Evolutionary conservation across 2,888 invertebrate genomes (phyloP).

Genomic region (Agrotis segetum): DNA sequence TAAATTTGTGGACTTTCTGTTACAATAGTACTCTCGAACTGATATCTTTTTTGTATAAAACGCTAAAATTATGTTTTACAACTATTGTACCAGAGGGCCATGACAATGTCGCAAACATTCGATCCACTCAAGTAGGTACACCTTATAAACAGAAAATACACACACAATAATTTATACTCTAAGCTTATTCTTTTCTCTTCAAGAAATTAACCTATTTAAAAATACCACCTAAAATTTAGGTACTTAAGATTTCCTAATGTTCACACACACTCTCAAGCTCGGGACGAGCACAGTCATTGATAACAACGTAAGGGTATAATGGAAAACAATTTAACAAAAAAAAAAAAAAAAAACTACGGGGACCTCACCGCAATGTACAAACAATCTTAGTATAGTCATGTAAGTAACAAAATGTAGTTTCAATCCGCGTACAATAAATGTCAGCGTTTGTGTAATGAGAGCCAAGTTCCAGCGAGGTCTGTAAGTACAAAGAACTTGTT

Average conservation of each 20-base stretch:
- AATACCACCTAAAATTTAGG: constrained; percentile 85
- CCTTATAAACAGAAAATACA: constrained; percentile 88
- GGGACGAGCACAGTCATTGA: constrained; percentile 70
- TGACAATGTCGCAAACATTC: constrained; percentile 78
- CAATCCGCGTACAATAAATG: constrained; percentile 31
- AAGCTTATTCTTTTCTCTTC: constrained; percentile 81
- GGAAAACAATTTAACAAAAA: constrained; percentile 81
- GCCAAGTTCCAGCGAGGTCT: constrained; percentile 3
- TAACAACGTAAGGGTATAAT: constrained; percentile 78
- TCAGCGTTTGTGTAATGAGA: constrained; percentile 13
- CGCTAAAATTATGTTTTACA: constrained; percentile 87
- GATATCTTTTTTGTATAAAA: constrained; percentile 89
- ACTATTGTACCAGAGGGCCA: constrained; percentile 86
- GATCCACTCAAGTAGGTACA: constrained; percentile 77
- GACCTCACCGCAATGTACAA: constrained; percentile 68
- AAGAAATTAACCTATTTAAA: constrained; percentile 86
- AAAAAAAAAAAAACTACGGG: constrained; percentile 75
- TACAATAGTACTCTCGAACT: constrained; percentile 89
- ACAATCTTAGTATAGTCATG: constrained; percentile 68
- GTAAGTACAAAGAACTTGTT: constrained; percentile 62
- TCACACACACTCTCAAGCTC: constrained; percentile 83
- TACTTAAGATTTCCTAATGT: constrained; percentile 84
- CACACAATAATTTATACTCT: constrained; percentile 90
- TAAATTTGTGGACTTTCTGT: constrained; percentile 91
- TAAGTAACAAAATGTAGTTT: constrained; percentile 51